A percentile compares a stretch with the other conserved stretches of the same genome.
phyloP scores from a whole-genome alignment of 2,888 invertebrate species.

The Trichacis sp. region DNA sequence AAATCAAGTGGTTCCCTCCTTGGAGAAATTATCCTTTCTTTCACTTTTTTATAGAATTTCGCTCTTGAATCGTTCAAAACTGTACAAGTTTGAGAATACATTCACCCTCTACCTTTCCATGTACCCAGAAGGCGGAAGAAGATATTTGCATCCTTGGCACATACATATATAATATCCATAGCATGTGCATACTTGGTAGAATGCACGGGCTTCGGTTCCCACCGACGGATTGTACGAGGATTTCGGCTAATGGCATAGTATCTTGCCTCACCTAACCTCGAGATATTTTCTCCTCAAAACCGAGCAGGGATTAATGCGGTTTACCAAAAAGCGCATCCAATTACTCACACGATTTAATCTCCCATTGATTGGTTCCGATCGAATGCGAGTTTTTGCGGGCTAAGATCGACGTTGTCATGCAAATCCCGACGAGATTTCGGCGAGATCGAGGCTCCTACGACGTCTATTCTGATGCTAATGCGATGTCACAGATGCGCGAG shows the following conservation, averaged over 20 bases:
- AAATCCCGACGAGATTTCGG: conserved; percentile 24
- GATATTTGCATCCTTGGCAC: conserved; percentile 26
- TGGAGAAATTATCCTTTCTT: no score
- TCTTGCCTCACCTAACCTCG: conserved; percentile 20
- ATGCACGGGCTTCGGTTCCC: conserved; percentile 24
- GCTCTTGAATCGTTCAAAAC: no score
- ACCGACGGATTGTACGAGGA: conserved; percentile 51
- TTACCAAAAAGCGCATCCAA: conserved; percentile 5
- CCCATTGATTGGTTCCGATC: neutral
- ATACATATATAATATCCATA: conserved; percentile 7
- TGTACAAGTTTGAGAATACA: no score
- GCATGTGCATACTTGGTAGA: conserved; percentile 9
- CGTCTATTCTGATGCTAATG: conserved; percentile 76
- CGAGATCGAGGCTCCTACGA: conserved; percentile 65
- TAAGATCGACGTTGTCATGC: conserved; percentile 30
- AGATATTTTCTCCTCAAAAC: conserved; percentile 15
- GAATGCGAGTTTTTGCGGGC: neutral
- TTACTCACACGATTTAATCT: neutral
- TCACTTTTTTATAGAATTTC: no score
- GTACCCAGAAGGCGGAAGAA: conserved; percentile 24
- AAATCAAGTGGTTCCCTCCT: no score
- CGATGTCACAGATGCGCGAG: conserved; percentile 38
- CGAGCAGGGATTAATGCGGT: conserved; percentile 9
- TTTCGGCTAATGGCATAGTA: conserved; percentile 54
- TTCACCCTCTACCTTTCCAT: no score